These are phyloP conservation scores for Campylomormyrus numenius DNA, from an alignment of 2,113 vertebrate genomes.

Conservation along the genomic window DNA sequence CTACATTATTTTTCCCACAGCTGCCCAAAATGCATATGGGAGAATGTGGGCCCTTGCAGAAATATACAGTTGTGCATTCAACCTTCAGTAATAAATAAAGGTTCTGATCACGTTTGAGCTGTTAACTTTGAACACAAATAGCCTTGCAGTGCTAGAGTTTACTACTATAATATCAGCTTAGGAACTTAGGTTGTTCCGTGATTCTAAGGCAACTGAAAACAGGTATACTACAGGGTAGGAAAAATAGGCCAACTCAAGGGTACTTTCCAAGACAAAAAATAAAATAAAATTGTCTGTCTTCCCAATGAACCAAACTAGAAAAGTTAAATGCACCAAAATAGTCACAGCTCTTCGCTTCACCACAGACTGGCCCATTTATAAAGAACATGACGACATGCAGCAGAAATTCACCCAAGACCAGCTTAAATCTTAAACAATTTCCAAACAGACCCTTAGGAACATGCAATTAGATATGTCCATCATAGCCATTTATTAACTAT, in stretches of 20 bases:
- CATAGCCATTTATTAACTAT: neutral
- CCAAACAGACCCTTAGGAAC: neutral
- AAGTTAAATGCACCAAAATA: neutral
- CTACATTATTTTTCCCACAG: neutral
- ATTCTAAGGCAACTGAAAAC: neutral
- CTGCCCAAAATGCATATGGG: neutral
- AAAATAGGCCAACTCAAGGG: neutral
- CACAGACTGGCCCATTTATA: neutral
- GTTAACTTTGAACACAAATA: neutral
- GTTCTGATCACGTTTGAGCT: neutral
- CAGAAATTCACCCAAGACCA: neutral
- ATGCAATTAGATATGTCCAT: neutral
- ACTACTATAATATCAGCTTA: neutral
- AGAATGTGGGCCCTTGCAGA: neutral
- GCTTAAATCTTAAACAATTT: neutral
- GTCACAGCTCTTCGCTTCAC: neutral
- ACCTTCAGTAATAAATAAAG: neutral
- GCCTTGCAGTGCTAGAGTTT: neutral
- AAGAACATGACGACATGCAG: neutral
- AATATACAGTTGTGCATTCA: neutral
- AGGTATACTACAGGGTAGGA: neutral
- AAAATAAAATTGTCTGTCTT: neutral
- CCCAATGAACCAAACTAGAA: neutral
- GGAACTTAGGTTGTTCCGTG: neutral
- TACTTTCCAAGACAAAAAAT: neutral